phyloP scores from a whole-genome alignment of 2,888 invertebrate genomes.

The Sialis fuliginosa region DNA sequence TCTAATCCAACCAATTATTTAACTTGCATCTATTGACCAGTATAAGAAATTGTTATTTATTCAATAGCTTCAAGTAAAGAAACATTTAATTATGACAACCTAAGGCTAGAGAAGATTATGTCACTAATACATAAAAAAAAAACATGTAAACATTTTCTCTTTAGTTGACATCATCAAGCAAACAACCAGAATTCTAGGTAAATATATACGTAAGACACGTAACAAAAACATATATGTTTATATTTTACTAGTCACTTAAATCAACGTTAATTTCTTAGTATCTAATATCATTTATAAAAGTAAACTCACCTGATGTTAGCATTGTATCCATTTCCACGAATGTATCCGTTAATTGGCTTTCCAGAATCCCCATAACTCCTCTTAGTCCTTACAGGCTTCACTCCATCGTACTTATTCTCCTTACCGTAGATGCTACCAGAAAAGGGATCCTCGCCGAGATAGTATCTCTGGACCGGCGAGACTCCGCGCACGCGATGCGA shows the following conservation, averaged over 20 bases:
- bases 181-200: background rate
- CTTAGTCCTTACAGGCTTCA: slow-evolving; percentile 29
- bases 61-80: too few relatives aligned
- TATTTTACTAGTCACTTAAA: too few relatives aligned
- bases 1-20: too few relatives aligned
- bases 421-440: slow-evolving; percentile 67
- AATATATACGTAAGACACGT: too few relatives aligned
- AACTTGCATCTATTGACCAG: too few relatives aligned
- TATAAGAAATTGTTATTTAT: too few relatives aligned
- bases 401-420: slow-evolving; percentile 66
- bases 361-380: slow-evolving; percentile 10
- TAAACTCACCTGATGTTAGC: background rate
- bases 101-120: too few relatives aligned
- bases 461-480: slow-evolving; percentile 54
- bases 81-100: too few relatives aligned
- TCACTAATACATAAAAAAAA: background rate
- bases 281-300: background rate
- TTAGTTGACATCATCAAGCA: background rate
- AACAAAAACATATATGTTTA: too few relatives aligned
- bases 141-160: background rate
- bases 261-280: too few relatives aligned
- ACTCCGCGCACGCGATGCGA: slow-evolving; percentile 18
- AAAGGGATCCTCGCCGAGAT: slow-evolving; percentile 75
- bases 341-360: background rate
- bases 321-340: background rate